phyloP scores from a whole-genome alignment of 2,113 vertebrate species.

The Corythaixoides concolor region DNA sequence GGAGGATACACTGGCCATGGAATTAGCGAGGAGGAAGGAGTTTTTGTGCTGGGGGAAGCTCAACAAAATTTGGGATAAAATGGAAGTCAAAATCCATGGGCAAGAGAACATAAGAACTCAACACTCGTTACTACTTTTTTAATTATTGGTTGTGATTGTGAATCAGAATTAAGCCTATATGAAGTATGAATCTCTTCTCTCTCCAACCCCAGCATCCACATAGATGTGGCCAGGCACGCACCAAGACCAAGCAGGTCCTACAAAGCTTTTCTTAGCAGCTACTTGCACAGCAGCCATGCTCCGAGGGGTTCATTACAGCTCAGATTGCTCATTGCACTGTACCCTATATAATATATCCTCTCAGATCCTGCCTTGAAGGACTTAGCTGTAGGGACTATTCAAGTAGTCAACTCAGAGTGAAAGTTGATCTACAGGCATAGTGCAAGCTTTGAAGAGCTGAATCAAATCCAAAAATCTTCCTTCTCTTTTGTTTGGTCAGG shows the following conservation, averaged over 20 bases:
- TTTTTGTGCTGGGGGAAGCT: not conserved
- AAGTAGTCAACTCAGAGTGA: not conserved
- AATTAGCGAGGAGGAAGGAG: not conserved
- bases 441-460: not conserved
- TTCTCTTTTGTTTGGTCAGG: not conserved
- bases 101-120: not conserved
- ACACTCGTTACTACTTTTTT: not conserved
- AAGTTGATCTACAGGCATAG: not conserved
- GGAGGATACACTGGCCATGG: not conserved
- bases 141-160: not conserved
- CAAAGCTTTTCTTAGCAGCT: not conserved
- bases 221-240: not conserved
- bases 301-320: not conserved
- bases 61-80: not conserved
- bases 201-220: not conserved
- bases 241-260: not conserved
- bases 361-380: not conserved
- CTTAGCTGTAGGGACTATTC: not conserved
- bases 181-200: not conserved
- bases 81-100: not conserved
- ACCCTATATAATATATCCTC: not conserved
- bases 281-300: not conserved
- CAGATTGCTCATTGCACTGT: not conserved
- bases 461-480: not conserved
- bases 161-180: not conserved